A percentile compares a stretch with the other conserved stretches of the same genome.
Evolutionary conservation across 2,888 invertebrate genomes (phyloP).

Genomic region (Crioceris asparagi): DNA sequence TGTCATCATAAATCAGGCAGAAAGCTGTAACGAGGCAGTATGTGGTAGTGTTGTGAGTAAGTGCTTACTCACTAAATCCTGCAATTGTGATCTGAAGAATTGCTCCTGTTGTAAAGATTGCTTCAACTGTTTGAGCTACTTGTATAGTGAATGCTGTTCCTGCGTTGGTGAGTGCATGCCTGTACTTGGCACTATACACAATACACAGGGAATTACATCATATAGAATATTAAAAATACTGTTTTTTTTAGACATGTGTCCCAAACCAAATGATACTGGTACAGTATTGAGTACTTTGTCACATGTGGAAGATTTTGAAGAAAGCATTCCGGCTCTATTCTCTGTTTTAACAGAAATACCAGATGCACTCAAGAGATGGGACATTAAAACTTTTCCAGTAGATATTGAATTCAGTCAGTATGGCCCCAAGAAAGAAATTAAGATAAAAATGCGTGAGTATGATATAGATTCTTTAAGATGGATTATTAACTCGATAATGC

Average conservation of each 20-base stretch:
- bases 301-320: conserved; percentile 74
- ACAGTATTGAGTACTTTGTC: conserved; percentile 57
- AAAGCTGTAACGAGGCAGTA: conserved; percentile 78
- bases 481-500: no score
- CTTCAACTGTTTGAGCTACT: conserved; percentile 74
- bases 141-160: conserved; percentile 91
- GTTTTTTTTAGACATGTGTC: conserved; percentile 75
- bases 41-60: conserved; percentile 94
- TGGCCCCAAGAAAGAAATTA: conserved; percentile 48
- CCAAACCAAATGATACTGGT: conserved; percentile 64
- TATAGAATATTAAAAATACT: no score
- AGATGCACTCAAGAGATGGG: conserved; percentile 69
- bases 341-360: conserved; percentile 69
- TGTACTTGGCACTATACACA: no score
- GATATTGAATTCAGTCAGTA: conserved; percentile 61
- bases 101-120: conserved; percentile 84
- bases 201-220: no score
- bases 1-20: no score
- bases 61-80: conserved; percentile 90
- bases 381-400: conserved; percentile 69
- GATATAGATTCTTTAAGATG: no score
- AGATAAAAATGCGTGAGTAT: conserved; percentile 18
- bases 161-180: conserved; percentile 80
- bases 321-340: conserved; percentile 77
- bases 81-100: conserved; percentile 67